These are phyloP conservation scores for Upupa epops DNA, from an alignment of 2,113 vertebrate species.

Conservation along the genomic window DNA sequence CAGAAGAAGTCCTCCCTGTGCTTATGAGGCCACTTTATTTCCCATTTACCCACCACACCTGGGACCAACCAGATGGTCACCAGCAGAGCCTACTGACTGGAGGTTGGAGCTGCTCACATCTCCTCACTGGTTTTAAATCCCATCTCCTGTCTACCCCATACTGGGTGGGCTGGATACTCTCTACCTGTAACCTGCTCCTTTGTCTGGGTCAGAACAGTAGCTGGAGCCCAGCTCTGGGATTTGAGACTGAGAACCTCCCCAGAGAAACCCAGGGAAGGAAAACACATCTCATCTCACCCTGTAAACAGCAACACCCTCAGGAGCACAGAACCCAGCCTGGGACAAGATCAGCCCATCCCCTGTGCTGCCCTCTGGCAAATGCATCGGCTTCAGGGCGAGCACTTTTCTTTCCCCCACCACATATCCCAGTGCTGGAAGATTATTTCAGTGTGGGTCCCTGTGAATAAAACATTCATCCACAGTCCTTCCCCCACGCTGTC, in stretches of 20 bases:
- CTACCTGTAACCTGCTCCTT: not conserved
- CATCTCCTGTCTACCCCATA: accelerated
- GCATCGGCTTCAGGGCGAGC: not conserved
- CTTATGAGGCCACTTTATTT: not conserved
- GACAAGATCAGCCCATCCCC: not conserved
- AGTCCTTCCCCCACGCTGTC: constrained; percentile 52
- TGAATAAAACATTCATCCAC: constrained; percentile 61
- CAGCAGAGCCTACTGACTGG: not conserved
- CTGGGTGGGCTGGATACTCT: no score
- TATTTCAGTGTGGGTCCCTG: constrained; percentile 26
- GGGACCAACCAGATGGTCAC: not conserved
- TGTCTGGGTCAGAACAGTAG: no score
- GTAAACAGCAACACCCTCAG: not conserved
- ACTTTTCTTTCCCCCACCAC: not conserved
- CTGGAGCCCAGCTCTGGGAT: not conserved
- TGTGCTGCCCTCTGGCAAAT: not conserved
- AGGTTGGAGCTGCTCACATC: accelerated
- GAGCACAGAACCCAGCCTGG: not conserved
- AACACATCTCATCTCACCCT: not conserved
- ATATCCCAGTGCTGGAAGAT: not conserved
- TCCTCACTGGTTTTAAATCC: not conserved
- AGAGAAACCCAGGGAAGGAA: not conserved
- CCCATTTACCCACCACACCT: not conserved
- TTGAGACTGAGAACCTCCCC: not conserved
- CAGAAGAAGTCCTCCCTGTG: not conserved